Base-by-base conservation (phyloP, 2,797 vertebrate species). In the Schizothorax lantsangensis region DNA sequence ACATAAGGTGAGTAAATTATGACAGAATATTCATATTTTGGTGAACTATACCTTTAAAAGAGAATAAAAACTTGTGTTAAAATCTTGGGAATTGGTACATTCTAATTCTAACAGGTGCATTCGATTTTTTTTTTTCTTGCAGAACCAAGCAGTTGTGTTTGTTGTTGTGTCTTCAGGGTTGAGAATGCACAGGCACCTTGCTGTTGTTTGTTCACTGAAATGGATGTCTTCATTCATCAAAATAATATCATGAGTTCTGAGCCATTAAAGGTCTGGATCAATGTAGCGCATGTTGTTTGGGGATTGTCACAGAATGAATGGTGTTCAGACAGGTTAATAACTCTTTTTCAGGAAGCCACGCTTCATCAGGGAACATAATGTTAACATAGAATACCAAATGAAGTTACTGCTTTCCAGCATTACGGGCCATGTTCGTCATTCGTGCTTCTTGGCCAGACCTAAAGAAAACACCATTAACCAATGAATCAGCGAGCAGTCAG, bases 401-500 rank as follows among this genome's bases (percentile, higher is more conserved):
- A 88, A 87, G 69, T 83, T 83, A 33, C 45, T 83, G 26, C 15
- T 43, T 83, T 85, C 64, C 84, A 81, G 64, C 69, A 78, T 75
- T 59, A 79, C 57, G 33, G 14, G 23, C 59, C 79, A 77, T 87
- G 79, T 85, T 85, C 38, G 84, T 85, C 83, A 84, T 80, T 81
- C 79, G 14, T 54, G 38, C 66, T 81, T 84, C 77, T 38, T 68
- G 85, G 82, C 71, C 71, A 81, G 83, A 88, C 30, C 73, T 54
- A 84, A 57, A 84, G 77, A 89, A 91, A 90, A 91, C 71, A 86
- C 40, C 64, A 68, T 40, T 8, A 72, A 47, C 66, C 26, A 78
- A 89, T 90, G 89, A 90, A 91, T 91, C 89, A 90, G 68, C 88
- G 88, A 89, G 88, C 90, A 89, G 71, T 86, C 40, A 64, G 64